Conservation (phyloP, 1,140 invertebrate genomes). For the Myzus persicae region DNA sequence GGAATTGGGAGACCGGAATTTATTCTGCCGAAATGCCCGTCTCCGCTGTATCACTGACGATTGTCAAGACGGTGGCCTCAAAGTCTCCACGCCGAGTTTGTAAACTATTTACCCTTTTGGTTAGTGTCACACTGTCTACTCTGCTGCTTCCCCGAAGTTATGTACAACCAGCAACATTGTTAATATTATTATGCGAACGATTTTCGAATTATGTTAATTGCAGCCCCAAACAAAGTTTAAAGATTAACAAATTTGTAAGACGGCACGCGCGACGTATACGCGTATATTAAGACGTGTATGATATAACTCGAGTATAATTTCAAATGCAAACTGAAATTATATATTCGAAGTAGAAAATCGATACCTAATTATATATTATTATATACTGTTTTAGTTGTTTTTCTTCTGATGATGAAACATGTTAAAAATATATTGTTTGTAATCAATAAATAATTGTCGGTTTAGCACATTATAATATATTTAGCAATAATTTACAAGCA, state of each 20-base stretch:
- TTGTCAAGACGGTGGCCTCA: neutral
- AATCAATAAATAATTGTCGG: too few species aligned
- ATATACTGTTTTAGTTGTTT: neutral
- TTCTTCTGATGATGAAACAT: neutral
- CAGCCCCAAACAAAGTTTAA: neutral
- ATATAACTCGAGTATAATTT: neutral
- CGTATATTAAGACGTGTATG: neutral
- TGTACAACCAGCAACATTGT: neutral
- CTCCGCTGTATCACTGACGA: neutral
- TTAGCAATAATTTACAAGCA: neutral
- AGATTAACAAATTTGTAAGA: neutral
- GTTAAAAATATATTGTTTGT: neutral
- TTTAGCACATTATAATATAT: neutral
- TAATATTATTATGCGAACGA: neutral
- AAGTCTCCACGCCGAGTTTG: neutral
- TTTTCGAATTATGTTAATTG: neutral
- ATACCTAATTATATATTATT: too few species aligned
- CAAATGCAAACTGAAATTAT: neutral
- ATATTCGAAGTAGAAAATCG: neutral
- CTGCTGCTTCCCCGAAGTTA: too few species aligned
- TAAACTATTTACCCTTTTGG: neutral
- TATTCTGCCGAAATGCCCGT: neutral
- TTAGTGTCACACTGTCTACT: neutral
- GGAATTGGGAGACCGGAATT: slow-evolving; percentile 3
- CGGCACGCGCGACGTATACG: neutral